These are phyloP conservation scores for Geotrupes spiniger DNA, from an alignment of 2,888 invertebrate species.

Conservation along the genomic window DNA sequence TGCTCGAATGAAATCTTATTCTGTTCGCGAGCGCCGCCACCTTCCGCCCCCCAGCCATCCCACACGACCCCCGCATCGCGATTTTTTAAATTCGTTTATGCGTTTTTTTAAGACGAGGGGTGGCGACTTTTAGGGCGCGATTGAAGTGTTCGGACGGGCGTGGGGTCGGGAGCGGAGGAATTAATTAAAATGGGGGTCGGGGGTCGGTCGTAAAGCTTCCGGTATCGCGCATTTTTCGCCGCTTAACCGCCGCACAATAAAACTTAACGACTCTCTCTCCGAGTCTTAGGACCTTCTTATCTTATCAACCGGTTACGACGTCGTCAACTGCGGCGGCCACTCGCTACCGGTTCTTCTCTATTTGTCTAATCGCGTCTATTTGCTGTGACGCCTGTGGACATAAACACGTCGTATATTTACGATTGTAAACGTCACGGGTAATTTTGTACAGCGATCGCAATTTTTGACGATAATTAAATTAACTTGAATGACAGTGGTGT, in stretches of 20 bases:
- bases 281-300: slow-evolving; percentile 48
- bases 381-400: too few species aligned
- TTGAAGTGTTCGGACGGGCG: neutral
- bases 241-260: slow-evolving; percentile 40
- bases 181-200: slow-evolving; percentile 24
- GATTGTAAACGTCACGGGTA: too few species aligned
- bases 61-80: neutral
- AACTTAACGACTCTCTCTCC: slow-evolving; percentile 47
- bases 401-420: too few species aligned
- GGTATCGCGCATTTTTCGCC: too few species aligned
- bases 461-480: too few species aligned
- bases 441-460: too few species aligned
- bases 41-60: neutral
- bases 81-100: too few species aligned
- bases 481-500: too few species aligned
- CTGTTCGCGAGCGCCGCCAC: neutral
- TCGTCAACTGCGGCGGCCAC: slow-evolving; percentile 46
- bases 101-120: too few species aligned
- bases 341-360: slow-evolving; percentile 16
- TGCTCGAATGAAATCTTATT: slow-evolving; percentile 5
- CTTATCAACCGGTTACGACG: slow-evolving; percentile 49
- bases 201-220: too few species aligned
- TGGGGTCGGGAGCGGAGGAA: slow-evolving; percentile 12
- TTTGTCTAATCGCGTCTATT: too few species aligned
- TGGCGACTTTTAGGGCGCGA: too few species aligned